These are phyloP conservation scores for Drosophila mimica DNA, from an alignment of 2,888 invertebrate genomes.

Conservation along the genomic window DNA sequence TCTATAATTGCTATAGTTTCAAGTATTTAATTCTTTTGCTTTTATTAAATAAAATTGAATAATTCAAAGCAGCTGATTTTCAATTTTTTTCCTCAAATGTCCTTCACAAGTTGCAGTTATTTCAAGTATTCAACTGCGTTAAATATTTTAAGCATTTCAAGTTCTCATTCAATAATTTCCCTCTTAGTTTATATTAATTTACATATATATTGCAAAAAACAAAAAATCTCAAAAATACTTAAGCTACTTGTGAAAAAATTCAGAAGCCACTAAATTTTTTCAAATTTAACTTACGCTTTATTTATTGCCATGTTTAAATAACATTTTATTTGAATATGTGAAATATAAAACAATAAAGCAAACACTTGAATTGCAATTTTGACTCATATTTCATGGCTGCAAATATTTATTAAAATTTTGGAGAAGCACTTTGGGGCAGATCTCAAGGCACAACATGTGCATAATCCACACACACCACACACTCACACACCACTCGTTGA, in stretches of 20 bases:
- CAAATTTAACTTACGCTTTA: constrained; percentile 14
- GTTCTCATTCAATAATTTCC: background rate
- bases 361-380: constrained; percentile 27
- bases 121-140: background rate
- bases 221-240: background rate
- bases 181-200: too few species aligned
- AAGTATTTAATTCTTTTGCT: too few species aligned
- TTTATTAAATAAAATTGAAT: background rate
- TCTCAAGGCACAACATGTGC: constrained; percentile 68
- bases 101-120: background rate
- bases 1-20: too few species aligned
- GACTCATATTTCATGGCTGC: constrained; percentile 49
- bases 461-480: constrained; percentile 50
- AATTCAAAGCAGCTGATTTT: background rate
- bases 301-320: constrained; percentile 38
- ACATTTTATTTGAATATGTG: constrained; percentile 28
- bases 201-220: too few species aligned
- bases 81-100: background rate
- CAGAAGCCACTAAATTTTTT: background rate
- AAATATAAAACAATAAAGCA: constrained; percentile 10
- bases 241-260: background rate
- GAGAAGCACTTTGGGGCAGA: constrained; percentile 37
- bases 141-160: background rate
- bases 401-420: constrained; percentile 68
- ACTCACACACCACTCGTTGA: constrained; percentile 12